A percentile compares a stretch with the other conserved stretches of the same genome.
Conservation (phyloP, 2,113 vertebrate species). For the Aegithalos caudatus region DNA sequence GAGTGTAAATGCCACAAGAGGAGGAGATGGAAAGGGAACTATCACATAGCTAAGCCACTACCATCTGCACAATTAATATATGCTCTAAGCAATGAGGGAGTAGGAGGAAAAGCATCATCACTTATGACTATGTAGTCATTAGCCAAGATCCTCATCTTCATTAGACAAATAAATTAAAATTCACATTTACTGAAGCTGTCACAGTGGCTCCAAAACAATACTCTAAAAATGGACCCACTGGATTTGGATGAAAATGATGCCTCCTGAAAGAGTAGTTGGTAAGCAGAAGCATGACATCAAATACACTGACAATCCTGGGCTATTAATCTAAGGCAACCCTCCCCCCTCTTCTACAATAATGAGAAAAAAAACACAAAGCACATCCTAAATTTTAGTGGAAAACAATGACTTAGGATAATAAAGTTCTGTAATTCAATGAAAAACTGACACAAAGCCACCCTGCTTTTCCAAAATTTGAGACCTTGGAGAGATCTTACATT, state of each 20-base stretch:
- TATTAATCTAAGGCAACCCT: neutral
- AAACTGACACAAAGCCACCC: neutral
- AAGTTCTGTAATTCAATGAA: neutral
- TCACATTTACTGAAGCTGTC: constrained; percentile 1
- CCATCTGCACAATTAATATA: constrained; percentile 52
- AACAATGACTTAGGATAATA: neutral
- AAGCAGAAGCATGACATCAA: neutral
- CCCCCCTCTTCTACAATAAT: neutral
- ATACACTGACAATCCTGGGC: neutral
- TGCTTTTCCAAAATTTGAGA: neutral
- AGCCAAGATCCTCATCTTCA: constrained; percentile 21
- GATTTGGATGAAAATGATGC: neutral
- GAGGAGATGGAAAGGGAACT: constrained; percentile 13
- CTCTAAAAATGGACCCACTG: neutral
- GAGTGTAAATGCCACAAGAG: constrained; percentile 38
- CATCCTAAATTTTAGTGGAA: neutral
- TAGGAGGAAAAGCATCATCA: constrained; percentile 50
- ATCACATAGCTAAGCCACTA: constrained; percentile 17
- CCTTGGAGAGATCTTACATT: neutral
- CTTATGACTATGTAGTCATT: constrained; percentile 53
- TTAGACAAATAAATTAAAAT: constrained; percentile 34
- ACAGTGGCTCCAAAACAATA: constrained; percentile 1
- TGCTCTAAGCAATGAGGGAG: constrained; percentile 9
- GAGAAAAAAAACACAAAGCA: neutral
- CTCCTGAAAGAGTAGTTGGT: neutral